phyloP scores from a whole-genome alignment of 1,140 invertebrate genomes.

The Aricia agestis region DNA sequence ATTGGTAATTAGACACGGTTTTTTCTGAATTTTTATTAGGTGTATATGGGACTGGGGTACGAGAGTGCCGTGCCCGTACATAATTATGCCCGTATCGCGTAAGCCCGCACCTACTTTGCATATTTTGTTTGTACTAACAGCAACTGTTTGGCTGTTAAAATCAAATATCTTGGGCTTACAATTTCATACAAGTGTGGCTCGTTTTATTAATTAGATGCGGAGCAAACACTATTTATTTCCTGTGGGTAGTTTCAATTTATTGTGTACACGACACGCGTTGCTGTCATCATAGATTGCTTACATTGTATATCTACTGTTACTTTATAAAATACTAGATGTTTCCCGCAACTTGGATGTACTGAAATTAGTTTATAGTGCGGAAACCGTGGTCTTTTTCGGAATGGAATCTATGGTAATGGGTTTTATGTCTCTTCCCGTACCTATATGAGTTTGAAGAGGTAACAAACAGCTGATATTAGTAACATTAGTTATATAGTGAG shows the following conservation, averaged over 20 bases:
- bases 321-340: too few species aligned
- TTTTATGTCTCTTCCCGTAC: too few species aligned
- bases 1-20: slow-evolving; percentile 59
- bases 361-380: too few species aligned
- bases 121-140: slow-evolving; percentile 72
- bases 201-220: slow-evolving; percentile 40
- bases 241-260: not conserved
- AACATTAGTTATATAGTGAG: too few species aligned
- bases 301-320: not conserved
- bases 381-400: too few species aligned
- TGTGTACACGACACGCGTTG: not conserved
- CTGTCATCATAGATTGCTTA: not conserved
- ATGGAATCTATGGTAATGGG: too few species aligned
- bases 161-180: slow-evolving; percentile 52
- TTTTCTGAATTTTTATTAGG: slow-evolving; percentile 70
- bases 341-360: too few species aligned
- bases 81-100: slow-evolving; percentile 70
- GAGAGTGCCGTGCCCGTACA: slow-evolving; percentile 62
- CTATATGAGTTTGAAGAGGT: too few species aligned
- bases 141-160: slow-evolving; percentile 69
- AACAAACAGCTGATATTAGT: too few species aligned
- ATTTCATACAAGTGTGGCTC: slow-evolving; percentile 28
- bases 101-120: slow-evolving; percentile 68
- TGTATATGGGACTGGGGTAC: slow-evolving; percentile 59
- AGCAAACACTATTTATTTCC: slow-evolving; percentile 6